Evolutionary conservation across 1,140 invertebrate species (phyloP).

Genomic region (Drosophila ananassae): DNA sequence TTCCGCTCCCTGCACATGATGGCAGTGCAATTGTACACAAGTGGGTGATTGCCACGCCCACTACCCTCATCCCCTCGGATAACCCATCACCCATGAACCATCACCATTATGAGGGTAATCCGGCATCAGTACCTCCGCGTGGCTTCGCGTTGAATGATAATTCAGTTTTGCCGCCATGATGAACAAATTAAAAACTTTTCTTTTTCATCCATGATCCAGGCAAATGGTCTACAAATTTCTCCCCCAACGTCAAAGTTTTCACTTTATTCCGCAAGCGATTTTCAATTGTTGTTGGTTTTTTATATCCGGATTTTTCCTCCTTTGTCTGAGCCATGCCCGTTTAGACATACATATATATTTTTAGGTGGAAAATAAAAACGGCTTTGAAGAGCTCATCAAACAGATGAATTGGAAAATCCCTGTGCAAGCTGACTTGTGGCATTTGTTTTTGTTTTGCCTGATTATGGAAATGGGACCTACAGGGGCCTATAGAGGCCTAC

Average conservation of each 20-base stretch:
- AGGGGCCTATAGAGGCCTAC: neutral
- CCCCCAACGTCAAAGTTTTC: conserved; percentile 43
- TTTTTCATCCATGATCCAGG: conserved; percentile 32
- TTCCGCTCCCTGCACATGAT: conserved; percentile 55
- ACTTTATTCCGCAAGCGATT: conserved; percentile 13
- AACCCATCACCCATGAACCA: neutral
- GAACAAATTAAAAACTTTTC: conserved; percentile 64
- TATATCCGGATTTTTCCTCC: conserved; percentile 1
- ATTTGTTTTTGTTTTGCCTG: conserved; percentile 5
- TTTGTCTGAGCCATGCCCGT: conserved; percentile 13
- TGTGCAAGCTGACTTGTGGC: conserved; percentile 9
- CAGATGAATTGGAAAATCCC: conserved; percentile 20
- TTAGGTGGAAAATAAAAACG: neutral
- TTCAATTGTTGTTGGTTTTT: conserved; percentile 14
- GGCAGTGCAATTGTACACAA: conserved; percentile 41
- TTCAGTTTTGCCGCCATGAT: conserved; percentile 60
- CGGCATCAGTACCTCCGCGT: conserved; percentile 33
- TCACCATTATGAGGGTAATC: conserved; percentile 27
- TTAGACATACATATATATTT: neutral
- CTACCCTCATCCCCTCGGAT: neutral
- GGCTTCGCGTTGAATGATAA: conserved; percentile 44
- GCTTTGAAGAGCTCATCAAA: conserved; percentile 16
- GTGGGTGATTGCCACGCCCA: conserved; percentile 10
- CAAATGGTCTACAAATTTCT: conserved; percentile 49
- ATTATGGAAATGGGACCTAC: conserved; percentile 22